Base-by-base conservation (phyloP, 2,797 vertebrate species). In the Sphenodon punctatus region DNA sequence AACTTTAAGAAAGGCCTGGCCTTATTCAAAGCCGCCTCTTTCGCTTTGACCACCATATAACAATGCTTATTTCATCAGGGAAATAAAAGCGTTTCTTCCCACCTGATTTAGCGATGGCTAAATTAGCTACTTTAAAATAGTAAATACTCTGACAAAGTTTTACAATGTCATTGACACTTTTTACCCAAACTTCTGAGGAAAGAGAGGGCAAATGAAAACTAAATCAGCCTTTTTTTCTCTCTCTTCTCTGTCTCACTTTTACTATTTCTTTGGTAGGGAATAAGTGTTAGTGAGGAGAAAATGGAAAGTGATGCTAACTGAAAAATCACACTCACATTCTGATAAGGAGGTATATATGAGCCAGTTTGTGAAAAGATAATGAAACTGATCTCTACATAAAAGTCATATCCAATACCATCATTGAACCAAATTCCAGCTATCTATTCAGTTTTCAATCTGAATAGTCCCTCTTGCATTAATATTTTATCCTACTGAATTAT, bases 1-100 rank as follows among this genome's bases (percentile, higher is more conserved):
- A 88, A 81, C 73, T 89, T 92, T 30, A 84, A 80, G 81, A 72
- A 79, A 86, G 49, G 46, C 80, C 58, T 71, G 30, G 82, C 72
- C 82, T 91, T 39, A 74, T 42, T 60, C 41, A 83, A 90, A 66
- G 15, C 25, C 19, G 86, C 71, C 45, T 4, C 32, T 89, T 87
- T 87, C 2, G 13, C 66, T 91, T 88, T 90, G 74, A 43, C 83
- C 43, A 59, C 58, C 8, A 10, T 68, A 61, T 64, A 65, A 48
- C 64, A 70, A 68, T 51, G 27, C 59, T 15, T 74, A 75, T 83
- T 84, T 91, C 68, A 30, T 59, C 78, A 67, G 3, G 9, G 17
- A 13, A 32, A 77, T 66, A 63, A 7, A 41, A 64, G 2, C 15
- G 86, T 64, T 51, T 42, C 84, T 82, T 83, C 42, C 32, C 41